phyloP scores from a whole-genome alignment of 2,797 vertebrate genomes.

The Merluccius polli region DNA sequence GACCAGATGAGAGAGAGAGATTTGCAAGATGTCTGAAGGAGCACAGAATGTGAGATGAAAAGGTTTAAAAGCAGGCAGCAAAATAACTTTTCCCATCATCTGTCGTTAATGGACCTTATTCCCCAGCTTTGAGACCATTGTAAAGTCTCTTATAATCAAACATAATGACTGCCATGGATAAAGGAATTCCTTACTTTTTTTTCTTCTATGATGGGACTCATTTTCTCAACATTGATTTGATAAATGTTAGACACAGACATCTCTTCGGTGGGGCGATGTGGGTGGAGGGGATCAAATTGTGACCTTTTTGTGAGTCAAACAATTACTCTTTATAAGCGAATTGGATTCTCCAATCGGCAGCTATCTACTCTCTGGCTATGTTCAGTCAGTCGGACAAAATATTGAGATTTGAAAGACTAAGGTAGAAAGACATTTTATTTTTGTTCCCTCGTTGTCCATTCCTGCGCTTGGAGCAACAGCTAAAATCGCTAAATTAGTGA shows the following conservation, averaged over 20 bases:
- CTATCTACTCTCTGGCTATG: neutral
- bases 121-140: slow-evolving; percentile 15
- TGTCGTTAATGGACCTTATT: slow-evolving; percentile 29
- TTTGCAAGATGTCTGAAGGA: too few relatives aligned
- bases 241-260: neutral
- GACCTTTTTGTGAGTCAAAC: neutral
- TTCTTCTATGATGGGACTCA: neutral
- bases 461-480: neutral
- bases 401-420: neutral
- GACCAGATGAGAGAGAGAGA: neutral
- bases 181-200: slow-evolving; percentile 10
- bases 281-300: neutral
- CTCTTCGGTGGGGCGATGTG: neutral
- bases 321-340: neutral
- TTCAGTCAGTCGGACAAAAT: neutral
- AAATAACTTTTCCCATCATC: slow-evolving; percentile 28
- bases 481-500: neutral
- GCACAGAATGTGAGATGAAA: neutral
- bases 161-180: neutral
- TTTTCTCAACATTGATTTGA: slow-evolving; percentile 13
- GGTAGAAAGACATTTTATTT: neutral
- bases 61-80: slow-evolving; percentile 16
- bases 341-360: too few relatives aligned
- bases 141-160: slow-evolving; percentile 10
- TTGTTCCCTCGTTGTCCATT: neutral